Conservation (phyloP, 1,140 invertebrate species). For the Lordiphosa stackelbergi region DNA sequence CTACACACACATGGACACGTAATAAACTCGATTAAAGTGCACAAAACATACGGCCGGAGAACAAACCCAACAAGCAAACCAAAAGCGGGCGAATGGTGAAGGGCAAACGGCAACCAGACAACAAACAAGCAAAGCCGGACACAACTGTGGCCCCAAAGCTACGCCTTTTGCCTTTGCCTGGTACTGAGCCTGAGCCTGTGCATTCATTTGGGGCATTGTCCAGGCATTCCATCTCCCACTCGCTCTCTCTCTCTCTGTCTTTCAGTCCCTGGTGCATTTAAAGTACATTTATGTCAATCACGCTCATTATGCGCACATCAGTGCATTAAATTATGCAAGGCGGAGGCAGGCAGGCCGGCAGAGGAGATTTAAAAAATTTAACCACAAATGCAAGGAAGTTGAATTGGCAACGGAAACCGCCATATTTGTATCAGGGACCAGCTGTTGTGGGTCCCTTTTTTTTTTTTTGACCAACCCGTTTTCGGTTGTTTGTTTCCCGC, state of each 20-base stretch:
- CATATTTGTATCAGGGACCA: constrained; percentile 5
- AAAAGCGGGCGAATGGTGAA: constrained; percentile 1
- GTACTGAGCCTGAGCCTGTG: constrained; percentile 5
- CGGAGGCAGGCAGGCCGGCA: not conserved
- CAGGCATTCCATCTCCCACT: constrained; percentile 2
- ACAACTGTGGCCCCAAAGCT: constrained; percentile 12
- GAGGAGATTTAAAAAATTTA: constrained; percentile 5
- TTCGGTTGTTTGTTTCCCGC: constrained; percentile 11
- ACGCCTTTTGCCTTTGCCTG: constrained; percentile 2
- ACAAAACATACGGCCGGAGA: constrained; percentile 63
- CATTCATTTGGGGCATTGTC: constrained; percentile 8
- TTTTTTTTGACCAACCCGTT: not conserved
- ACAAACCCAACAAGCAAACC: constrained; percentile 37
- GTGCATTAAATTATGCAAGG: constrained; percentile 56
- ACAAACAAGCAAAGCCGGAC: constrained; percentile 12
- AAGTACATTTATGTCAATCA: constrained; percentile 74
- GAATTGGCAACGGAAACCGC: constrained; percentile 13
- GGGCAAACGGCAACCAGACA: constrained; percentile 15
- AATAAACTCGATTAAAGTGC: constrained; percentile 72
- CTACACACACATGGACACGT: constrained; percentile 31
- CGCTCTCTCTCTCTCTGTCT: constrained; percentile 3
- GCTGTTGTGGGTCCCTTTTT: not conserved
- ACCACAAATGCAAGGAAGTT: constrained; percentile 10
- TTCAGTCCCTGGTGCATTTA: constrained; percentile 59
- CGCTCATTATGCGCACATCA: constrained; percentile 70